Evolutionary conservation across 1,140 invertebrate genomes (phyloP).

Genomic region (Drosophila miranda): DNA sequence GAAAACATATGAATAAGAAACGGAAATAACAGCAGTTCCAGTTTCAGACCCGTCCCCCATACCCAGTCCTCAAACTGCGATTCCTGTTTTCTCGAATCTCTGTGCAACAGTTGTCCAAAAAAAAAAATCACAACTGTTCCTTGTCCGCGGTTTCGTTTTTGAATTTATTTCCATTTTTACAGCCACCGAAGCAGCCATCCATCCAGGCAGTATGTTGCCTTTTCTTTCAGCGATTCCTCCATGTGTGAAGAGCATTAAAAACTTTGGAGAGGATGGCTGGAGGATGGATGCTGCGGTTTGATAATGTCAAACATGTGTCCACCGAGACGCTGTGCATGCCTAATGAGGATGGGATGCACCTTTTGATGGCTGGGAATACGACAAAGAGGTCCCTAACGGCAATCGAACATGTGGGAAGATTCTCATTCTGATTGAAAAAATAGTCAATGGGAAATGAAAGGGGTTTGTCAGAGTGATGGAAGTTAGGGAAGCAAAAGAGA

Average conservation of each 20-base stretch:
- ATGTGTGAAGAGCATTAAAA: slow-evolving; percentile 66
- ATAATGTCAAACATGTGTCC: slow-evolving; percentile 78
- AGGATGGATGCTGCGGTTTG: slow-evolving; percentile 57
- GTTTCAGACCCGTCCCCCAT: not conserved
- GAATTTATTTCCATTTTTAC: slow-evolving; percentile 73
- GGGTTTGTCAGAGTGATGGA: not conserved
- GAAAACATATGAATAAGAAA: slow-evolving; percentile 39
- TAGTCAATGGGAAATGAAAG: not conserved
- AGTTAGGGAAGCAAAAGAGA: too few species aligned
- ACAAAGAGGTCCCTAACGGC: slow-evolving; percentile 41
- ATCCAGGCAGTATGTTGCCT: slow-evolving; percentile 33
- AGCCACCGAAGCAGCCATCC: not conserved
- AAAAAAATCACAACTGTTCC: slow-evolving; percentile 69
- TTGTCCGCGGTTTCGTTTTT: slow-evolving; percentile 28
- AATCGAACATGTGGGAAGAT: slow-evolving; percentile 35
- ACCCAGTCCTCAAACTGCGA: slow-evolving; percentile 15
- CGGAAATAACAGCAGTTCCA: slow-evolving; percentile 67
- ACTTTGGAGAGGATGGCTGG: slow-evolving; percentile 18
- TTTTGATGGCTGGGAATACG: slow-evolving; percentile 35
- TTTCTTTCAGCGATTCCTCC: slow-evolving; percentile 15
- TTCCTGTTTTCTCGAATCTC: slow-evolving; percentile 21
- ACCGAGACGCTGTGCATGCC: slow-evolving; percentile 34
- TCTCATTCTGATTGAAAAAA: slow-evolving; percentile 15
- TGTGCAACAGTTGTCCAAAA: slow-evolving; percentile 69
- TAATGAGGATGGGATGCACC: slow-evolving; percentile 40